Percentiles rank a stretch among this genome's conserved stretches.
phyloP scores from a whole-genome alignment of 2,888 invertebrate genomes.

The Ophion slaviceki region DNA sequence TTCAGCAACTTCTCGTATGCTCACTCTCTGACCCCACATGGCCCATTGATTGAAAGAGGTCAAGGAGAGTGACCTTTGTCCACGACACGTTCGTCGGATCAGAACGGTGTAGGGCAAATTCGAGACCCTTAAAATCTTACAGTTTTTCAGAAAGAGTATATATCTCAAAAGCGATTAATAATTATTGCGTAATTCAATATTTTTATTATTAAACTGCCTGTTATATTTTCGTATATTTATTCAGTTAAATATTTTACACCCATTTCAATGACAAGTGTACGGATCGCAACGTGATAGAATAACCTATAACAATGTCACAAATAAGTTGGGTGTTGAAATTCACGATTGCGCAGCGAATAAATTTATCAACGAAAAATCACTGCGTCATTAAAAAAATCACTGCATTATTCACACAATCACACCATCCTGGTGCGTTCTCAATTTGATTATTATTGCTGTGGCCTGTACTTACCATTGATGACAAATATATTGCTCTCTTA shows the following conservation, averaged over 20 bases:
- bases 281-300: background rate
- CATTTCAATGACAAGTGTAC: background rate
- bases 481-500: background rate
- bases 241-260: background rate
- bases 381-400: background rate
- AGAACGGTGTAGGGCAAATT: background rate
- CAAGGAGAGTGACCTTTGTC: constrained; percentile 10
- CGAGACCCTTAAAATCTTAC: background rate
- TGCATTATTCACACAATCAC: background rate
- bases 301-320: background rate
- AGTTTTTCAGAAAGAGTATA: background rate
- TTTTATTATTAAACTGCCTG: background rate
- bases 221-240: background rate
- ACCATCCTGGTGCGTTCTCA: background rate
- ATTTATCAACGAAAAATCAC: background rate
- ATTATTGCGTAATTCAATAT: background rate
- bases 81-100: background rate
- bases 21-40: background rate
- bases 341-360: background rate
- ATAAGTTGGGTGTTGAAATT: background rate
- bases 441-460: background rate
- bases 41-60: background rate
- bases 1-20: background rate
- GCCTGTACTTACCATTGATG: background rate
- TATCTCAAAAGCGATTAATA: background rate